phyloP scores from a whole-genome alignment of 1,140 invertebrate genomes.

The Dendrolimus punctatus region DNA sequence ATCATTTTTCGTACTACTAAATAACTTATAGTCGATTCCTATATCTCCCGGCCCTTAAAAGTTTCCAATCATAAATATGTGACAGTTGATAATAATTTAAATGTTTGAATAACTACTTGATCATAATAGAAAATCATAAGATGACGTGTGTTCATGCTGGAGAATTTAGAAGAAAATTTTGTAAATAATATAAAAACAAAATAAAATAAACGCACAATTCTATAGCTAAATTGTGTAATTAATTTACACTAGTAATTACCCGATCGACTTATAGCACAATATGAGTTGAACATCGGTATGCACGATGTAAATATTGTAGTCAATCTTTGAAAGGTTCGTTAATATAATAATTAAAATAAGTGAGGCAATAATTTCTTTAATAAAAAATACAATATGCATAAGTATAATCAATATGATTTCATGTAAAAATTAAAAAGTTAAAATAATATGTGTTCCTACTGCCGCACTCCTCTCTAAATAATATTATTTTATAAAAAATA shows the following conservation, averaged over 20 bases:
- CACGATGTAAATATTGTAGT: neutral
- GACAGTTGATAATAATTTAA: too few relatives aligned
- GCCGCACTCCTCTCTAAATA: neutral
- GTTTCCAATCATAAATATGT: too few relatives aligned
- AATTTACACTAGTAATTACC: conserved; percentile 12
- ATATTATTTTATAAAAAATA: too few relatives aligned
- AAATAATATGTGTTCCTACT: conserved; percentile 51
- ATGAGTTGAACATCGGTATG: conserved; percentile 9
- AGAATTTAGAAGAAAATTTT: too few relatives aligned
- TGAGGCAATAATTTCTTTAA: conserved; percentile 52
- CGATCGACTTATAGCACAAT: conserved; percentile 29
- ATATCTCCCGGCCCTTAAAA: too few relatives aligned
- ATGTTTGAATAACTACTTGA: neutral
- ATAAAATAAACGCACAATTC: conserved; percentile 10
- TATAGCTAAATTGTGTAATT: conserved; percentile 2
- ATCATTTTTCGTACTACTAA: too few relatives aligned
- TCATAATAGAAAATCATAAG: too few relatives aligned
- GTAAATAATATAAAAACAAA: neutral
- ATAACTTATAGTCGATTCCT: too few relatives aligned
- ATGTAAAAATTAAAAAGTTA: too few relatives aligned
- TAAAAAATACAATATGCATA: neutral
- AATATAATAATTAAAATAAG: conserved; percentile 6
- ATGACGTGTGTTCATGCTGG: too few relatives aligned
- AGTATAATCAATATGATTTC: too few relatives aligned
- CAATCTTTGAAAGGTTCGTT: conserved; percentile 3